Evolutionary conservation across 2,113 vertebrate species (phyloP).

Genomic region (Lota lota): DNA sequence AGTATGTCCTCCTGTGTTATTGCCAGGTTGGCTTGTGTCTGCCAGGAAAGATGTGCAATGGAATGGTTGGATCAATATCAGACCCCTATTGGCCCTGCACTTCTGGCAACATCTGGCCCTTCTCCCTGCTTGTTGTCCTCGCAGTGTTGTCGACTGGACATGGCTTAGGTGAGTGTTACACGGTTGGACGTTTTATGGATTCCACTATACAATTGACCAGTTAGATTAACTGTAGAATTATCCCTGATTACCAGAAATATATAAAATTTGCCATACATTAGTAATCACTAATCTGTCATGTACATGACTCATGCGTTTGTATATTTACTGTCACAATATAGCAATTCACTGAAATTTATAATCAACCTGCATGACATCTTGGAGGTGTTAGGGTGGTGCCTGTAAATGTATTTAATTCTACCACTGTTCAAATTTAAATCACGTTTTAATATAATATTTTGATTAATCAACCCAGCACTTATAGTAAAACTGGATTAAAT

Average conservation of each 20-base stretch:
- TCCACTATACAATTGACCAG: background rate
- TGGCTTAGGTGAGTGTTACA: slow-evolving; percentile 59
- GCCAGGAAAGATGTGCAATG: slow-evolving; percentile 72
- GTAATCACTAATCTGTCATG: background rate
- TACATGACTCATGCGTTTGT: background rate
- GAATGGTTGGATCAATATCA: slow-evolving; percentile 62
- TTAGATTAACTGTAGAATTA: background rate
- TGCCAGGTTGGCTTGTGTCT: slow-evolving; percentile 50
- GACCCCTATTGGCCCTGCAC: slow-evolving; percentile 35
- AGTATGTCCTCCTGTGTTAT: background rate
- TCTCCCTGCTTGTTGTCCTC: slow-evolving; percentile 50
- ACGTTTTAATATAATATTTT: too few species aligned
- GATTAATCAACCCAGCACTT: background rate
- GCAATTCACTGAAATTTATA: too few species aligned
- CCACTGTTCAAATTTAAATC: too few species aligned
- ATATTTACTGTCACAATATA: background rate
- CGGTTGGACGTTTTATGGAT: background rate
- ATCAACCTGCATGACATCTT: too few species aligned
- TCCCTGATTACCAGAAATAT: background rate
- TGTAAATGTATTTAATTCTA: too few species aligned
- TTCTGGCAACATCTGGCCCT: slow-evolving; percentile 31
- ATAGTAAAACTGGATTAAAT: too few species aligned
- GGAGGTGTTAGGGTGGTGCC: too few species aligned
- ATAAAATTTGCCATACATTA: background rate
- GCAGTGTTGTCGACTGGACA: slow-evolving; percentile 50